Evolutionary conservation across 2,888 invertebrate species (phyloP).

Genomic region (Rhingia campestris): DNA sequence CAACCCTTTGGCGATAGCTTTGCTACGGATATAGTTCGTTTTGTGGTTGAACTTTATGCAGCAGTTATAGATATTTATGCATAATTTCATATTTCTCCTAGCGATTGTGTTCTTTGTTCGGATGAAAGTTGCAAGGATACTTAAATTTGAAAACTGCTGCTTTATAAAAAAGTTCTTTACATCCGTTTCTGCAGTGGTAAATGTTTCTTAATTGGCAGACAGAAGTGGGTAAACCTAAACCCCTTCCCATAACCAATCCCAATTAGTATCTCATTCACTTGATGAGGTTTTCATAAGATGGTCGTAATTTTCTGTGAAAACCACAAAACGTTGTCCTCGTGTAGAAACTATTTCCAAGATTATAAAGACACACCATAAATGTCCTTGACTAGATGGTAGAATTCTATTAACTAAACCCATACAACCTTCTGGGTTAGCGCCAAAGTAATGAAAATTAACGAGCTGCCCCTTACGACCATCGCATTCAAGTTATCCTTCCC

Average conservation of each 20-base stretch:
- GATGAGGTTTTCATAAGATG: too few species aligned
- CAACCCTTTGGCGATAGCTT: conserved; percentile 26
- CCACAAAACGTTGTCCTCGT: too few species aligned
- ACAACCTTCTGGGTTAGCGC: background rate
- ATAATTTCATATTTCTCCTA: background rate
- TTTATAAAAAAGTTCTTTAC: background rate
- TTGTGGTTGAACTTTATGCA: conserved; percentile 18
- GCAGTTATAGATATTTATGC: background rate
- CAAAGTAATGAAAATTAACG: background rate
- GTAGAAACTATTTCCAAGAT: too few species aligned
- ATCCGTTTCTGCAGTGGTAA: background rate
- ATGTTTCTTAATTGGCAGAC: background rate
- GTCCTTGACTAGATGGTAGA: background rate
- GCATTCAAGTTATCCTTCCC: background rate
- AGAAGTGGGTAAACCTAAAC: background rate
- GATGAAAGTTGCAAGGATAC: background rate
- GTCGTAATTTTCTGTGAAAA: too few species aligned
- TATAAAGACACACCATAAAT: background rate
- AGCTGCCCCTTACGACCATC: too few species aligned
- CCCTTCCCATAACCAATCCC: too few species aligned
- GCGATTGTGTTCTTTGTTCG: background rate
- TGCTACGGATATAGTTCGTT: background rate
- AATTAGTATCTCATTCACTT: too few species aligned
- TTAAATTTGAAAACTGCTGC: background rate
- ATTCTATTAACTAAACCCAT: background rate